A percentile compares a stretch with the other conserved stretches of the same genome.
Evolutionary conservation across 2,888 invertebrate genomes (phyloP).

Genomic region (Cyclophora punctaria): DNA sequence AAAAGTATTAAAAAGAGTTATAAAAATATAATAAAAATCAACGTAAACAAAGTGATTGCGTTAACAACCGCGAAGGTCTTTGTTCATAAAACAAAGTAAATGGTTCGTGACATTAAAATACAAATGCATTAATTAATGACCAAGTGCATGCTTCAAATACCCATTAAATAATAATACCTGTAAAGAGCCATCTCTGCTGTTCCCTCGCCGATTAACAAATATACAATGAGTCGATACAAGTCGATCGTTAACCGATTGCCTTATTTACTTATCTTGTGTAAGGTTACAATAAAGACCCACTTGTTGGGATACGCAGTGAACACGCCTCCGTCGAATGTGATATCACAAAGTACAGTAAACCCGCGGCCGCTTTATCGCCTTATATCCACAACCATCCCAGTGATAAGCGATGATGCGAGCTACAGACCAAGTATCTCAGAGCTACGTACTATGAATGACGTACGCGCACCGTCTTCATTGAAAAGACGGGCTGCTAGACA

Average conservation of each 20-base stretch:
- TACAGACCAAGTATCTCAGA: slow-evolving; percentile 68
- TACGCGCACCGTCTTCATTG: slow-evolving; percentile 47
- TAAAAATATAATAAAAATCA: no score
- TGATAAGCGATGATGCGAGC: slow-evolving; percentile 64
- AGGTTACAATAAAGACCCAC: slow-evolving; percentile 39
- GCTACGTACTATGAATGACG: slow-evolving; percentile 76
- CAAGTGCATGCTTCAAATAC: neutral
- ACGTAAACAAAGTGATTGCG: no score
- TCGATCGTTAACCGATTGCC: slow-evolving; percentile 25
- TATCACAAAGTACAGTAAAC: slow-evolving; percentile 60
- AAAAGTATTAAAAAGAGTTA: no score
- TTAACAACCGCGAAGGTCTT: no score
- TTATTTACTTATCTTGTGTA: slow-evolving; percentile 32
- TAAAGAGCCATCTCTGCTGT: slow-evolving; percentile 52
- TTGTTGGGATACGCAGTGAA: slow-evolving; percentile 38
- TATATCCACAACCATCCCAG: slow-evolving; percentile 56
- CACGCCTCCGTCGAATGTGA: slow-evolving; percentile 63
- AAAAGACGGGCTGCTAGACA: slow-evolving; percentile 60
- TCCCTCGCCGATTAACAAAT: slow-evolving; percentile 37
- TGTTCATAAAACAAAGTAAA: no score
- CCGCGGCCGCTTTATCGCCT: slow-evolving; percentile 53
- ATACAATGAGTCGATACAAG: slow-evolving; percentile 25
- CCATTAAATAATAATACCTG: slow-evolving; percentile 44
- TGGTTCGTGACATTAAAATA: no score
- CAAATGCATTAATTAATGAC: no score